phyloP scores from a whole-genome alignment of 2,797 vertebrate species.

The Gymnodraco acuticeps region DNA sequence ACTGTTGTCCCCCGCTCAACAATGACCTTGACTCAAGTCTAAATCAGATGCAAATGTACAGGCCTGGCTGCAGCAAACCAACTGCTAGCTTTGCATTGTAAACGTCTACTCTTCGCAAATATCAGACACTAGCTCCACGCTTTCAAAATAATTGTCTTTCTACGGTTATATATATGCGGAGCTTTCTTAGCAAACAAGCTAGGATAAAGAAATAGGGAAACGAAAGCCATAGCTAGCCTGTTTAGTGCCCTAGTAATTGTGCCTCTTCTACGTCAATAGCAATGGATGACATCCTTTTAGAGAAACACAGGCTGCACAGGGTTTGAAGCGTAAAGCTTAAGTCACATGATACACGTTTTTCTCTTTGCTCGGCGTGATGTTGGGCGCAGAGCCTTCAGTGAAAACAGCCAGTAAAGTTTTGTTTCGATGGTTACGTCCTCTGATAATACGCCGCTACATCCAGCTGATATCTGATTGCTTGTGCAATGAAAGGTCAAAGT shows the following conservation, averaged over 20 bases:
- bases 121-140: not conserved
- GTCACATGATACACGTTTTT: too few relatives aligned
- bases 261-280: not conserved
- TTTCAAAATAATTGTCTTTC: constrained; percentile 13
- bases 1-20: constrained; percentile 8
- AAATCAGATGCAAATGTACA: constrained; percentile 13
- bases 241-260: not conserved
- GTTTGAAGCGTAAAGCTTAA: too few relatives aligned
- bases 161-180: not conserved
- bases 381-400: too few relatives aligned
- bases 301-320: not conserved
- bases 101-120: constrained; percentile 2
- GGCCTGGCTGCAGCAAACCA: constrained; percentile 1
- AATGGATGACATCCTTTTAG: not conserved
- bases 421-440: too few relatives aligned
- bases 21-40: constrained; percentile 2
- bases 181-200: not conserved
- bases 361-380: too few relatives aligned
- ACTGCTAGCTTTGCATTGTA: constrained; percentile 15
- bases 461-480: too few relatives aligned
- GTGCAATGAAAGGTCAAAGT: too few relatives aligned
- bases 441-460: too few relatives aligned
- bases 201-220: not conserved
- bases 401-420: too few relatives aligned
- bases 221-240: too few relatives aligned